Evolutionary conservation across 2,797 vertebrate species (phyloP).

Genomic region (Tokudaia muenninki): DNA sequence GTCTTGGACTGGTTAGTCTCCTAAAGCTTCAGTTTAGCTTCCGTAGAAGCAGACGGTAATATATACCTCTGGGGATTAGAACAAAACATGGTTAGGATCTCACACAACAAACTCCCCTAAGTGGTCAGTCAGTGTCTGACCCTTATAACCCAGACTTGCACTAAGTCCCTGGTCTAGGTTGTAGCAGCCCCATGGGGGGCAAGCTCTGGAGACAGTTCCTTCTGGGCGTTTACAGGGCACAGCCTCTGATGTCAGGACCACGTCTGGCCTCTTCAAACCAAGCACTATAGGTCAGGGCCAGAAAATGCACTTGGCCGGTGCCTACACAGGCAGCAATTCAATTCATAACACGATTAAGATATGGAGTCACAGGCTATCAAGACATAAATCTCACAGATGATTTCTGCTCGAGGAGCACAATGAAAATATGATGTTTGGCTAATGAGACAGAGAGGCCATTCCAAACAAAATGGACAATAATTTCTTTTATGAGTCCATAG

Average conservation of each 20-base stretch:
- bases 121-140: slow-evolving; percentile 11
- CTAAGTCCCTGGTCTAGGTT: not conserved
- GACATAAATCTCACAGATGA: slow-evolving; percentile 20
- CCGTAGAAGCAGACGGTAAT: slow-evolving; percentile 15
- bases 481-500: slow-evolving; percentile 28
- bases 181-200: not conserved
- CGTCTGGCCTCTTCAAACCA: not conserved
- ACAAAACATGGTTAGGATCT: not conserved
- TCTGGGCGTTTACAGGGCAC: not conserved
- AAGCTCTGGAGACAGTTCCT: not conserved
- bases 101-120: slow-evolving; percentile 9
- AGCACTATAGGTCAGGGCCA: slow-evolving; percentile 49
- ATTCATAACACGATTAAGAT: slow-evolving; percentile 34
- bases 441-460: slow-evolving; percentile 27
- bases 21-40: not conserved
- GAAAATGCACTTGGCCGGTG: slow-evolving; percentile 38
- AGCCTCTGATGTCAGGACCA: not conserved
- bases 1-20: slow-evolving; percentile 3
- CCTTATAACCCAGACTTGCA: not conserved
- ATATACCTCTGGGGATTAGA: not conserved
- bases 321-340: not conserved
- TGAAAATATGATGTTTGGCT: slow-evolving; percentile 10
- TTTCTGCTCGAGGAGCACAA: slow-evolving; percentile 52
- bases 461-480: slow-evolving; percentile 53
- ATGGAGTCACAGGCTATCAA: not conserved